Evolutionary conservation across 1,140 invertebrate genomes (phyloP).

Genomic region (Eufriesea mexicana): DNA sequence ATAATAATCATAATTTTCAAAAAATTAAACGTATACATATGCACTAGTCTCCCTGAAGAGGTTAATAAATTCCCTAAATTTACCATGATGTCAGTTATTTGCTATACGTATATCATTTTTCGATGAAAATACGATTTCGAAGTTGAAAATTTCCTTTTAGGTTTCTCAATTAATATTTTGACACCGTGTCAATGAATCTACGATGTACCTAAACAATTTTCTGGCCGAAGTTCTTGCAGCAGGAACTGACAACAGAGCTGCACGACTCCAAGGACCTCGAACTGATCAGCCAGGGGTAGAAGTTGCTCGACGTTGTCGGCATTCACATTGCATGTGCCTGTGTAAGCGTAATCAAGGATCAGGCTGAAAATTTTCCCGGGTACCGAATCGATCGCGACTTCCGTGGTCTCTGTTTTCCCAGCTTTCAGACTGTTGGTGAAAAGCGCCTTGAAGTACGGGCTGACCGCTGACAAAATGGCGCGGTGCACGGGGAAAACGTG

Average conservation of each 20-base stretch:
- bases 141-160: too few species aligned
- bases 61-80: too few species aligned
- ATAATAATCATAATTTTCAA: too few species aligned
- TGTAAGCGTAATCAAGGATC: constrained; percentile 92
- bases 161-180: too few species aligned
- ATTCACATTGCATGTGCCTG: constrained; percentile 87
- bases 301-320: constrained; percentile 90
- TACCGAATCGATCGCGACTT: constrained; percentile 88
- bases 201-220: constrained; percentile 88
- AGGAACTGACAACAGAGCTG: constrained; percentile 90
- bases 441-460: constrained; percentile 92
- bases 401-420: constrained; percentile 83
- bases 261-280: constrained; percentile 90
- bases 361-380: constrained; percentile 87
- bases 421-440: constrained; percentile 89
- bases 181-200: neutral
- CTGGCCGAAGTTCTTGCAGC: constrained; percentile 84
- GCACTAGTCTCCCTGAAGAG: too few species aligned
- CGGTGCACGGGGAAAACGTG: constrained; percentile 89
- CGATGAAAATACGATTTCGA: too few species aligned
- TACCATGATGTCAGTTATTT: too few species aligned
- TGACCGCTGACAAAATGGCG: constrained; percentile 91
- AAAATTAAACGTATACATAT: too few species aligned
- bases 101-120: too few species aligned
- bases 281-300: constrained; percentile 89